A percentile compares a stretch with the other conserved stretches of the same genome.
Conservation (phyloP, 2,797 vertebrate species). For the Sebastes diploproa region DNA sequence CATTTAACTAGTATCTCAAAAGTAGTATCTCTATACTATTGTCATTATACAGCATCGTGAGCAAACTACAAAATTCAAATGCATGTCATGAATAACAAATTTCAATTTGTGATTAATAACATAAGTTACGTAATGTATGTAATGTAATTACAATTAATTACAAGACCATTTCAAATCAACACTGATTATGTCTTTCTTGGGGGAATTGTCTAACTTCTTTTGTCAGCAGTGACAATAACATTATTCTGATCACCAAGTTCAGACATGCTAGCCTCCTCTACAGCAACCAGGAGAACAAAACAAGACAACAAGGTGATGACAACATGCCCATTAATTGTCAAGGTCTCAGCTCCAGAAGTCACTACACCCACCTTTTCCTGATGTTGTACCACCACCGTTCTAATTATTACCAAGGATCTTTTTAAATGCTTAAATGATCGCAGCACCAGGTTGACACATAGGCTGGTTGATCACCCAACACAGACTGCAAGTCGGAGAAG, state of each 20-base stretch:
- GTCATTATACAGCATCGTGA: neutral
- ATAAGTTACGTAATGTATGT: neutral
- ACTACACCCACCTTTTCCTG: neutral
- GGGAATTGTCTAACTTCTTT: neutral
- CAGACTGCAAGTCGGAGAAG: neutral
- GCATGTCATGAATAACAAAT: neutral
- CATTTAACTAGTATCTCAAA: neutral
- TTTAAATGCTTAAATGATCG: constrained; percentile 6
- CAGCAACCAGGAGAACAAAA: neutral
- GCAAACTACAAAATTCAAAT: neutral
- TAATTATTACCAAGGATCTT: neutral
- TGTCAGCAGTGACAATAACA: neutral
- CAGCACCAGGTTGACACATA: neutral
- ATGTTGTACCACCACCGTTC: neutral
- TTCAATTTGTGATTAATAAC: neutral
- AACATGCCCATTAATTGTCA: neutral
- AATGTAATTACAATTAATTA: neutral
- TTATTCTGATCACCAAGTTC: neutral
- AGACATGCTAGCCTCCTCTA: neutral
- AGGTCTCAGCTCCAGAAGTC: neutral
- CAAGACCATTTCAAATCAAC: neutral
- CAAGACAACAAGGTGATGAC: neutral
- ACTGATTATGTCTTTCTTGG: neutral
- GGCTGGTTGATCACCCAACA: neutral
- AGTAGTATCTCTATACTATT: neutral